These are phyloP conservation scores for Coryphaenoides rupestris DNA, from an alignment of 2,113 vertebrate genomes.

Conservation along the genomic window DNA sequence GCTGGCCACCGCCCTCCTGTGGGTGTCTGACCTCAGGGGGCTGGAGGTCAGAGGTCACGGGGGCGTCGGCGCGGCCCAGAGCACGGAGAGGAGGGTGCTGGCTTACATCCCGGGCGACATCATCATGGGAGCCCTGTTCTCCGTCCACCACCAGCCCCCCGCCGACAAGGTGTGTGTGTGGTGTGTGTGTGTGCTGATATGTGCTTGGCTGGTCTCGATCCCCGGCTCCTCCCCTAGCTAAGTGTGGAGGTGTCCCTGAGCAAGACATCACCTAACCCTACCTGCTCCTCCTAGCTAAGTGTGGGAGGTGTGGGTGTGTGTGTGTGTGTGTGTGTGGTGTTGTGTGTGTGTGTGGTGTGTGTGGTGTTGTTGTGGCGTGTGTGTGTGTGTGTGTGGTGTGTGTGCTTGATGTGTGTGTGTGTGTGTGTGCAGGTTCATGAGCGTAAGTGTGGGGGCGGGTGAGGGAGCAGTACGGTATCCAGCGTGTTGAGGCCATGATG, in stretches of 20 bases:
- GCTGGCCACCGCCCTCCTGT: conserved; percentile 35
- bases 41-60: conserved; percentile 58
- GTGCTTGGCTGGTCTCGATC: too few relatives aligned
- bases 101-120: conserved; percentile 93
- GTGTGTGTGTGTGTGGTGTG: background rate
- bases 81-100: conserved; percentile 88
- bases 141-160: conserved; percentile 94
- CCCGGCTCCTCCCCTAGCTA: too few relatives aligned
- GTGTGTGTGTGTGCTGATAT: too few relatives aligned
- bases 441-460: conserved; percentile 93
- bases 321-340: background rate
- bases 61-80: conserved; percentile 81
- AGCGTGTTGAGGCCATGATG: conserved; percentile 97
- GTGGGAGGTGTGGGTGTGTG: background rate
- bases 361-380: too few relatives aligned
- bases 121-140: conserved; percentile 96
- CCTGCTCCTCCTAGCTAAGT: too few relatives aligned
- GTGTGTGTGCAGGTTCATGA: conserved; percentile 77
- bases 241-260: too few relatives aligned
- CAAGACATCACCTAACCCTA: too few relatives aligned
- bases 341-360: background rate
- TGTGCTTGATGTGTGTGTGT: background rate
- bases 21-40: conserved; percentile 47
- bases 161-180: conserved; percentile 81
- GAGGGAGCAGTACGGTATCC: conserved; percentile 96